These are phyloP conservation scores for Sigmodon hispidus DNA, from an alignment of 2,113 vertebrate genomes.

Conservation along the genomic window DNA sequence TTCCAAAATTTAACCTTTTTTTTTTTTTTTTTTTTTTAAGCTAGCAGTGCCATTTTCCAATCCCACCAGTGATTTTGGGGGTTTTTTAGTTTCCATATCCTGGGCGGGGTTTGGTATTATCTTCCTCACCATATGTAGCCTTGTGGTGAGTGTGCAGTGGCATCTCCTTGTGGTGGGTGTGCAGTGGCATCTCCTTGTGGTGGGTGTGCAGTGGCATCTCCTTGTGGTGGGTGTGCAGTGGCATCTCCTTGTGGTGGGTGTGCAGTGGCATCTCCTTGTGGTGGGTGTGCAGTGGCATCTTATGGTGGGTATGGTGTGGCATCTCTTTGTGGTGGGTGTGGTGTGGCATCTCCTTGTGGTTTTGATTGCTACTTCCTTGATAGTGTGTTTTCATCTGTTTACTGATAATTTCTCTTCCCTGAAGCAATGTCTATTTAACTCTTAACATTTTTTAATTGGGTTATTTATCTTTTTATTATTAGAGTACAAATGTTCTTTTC, in stretches of 20 bases:
- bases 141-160: not conserved
- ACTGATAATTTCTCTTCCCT: not conserved
- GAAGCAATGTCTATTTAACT: not conserved
- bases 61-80: not conserved
- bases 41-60: not conserved
- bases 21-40: no score
- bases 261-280: not conserved
- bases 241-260: not conserved
- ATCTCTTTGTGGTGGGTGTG: not conserved
- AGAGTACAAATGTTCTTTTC: not conserved
- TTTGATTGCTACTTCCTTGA: not conserved
- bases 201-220: not conserved
- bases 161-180: not conserved
- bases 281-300: no score
- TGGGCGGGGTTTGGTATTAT: not conserved
- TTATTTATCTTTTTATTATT: not conserved
- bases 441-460: conserved; percentile 6
- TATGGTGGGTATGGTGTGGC: not conserved
- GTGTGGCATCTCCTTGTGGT: not conserved
- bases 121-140: no score
- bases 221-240: no score
- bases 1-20: not conserved
- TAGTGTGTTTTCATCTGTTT: not conserved
- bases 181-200: no score
- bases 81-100: not conserved